A percentile compares a stretch with the other conserved stretches of the same genome.
These are phyloP conservation scores for Trichosurus vulpecula DNA, from an alignment of 2,797 vertebrate species.

Conservation along the genomic window DNA sequence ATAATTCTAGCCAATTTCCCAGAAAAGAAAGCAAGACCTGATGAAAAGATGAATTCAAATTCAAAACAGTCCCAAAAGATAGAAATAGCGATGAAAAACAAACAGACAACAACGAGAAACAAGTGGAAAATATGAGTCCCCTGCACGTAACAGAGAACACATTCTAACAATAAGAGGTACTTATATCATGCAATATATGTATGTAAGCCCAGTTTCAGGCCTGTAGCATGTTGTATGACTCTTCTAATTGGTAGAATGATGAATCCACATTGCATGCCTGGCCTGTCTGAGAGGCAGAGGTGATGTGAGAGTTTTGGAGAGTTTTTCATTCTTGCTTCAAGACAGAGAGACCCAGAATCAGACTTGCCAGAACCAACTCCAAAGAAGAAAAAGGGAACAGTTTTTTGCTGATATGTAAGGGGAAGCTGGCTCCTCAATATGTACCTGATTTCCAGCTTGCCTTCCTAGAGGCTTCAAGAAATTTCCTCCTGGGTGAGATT, in stretches of 20 bases:
- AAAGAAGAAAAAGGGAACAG: not conserved
- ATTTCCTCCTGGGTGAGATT: not conserved
- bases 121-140: not conserved
- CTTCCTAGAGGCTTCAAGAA: not conserved
- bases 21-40: not conserved
- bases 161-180: not conserved
- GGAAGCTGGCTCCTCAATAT: not conserved
- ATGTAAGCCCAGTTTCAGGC: not conserved
- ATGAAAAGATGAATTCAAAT: not conserved
- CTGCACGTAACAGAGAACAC: not conserved
- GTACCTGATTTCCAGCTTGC: not conserved
- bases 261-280: not conserved
- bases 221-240: not conserved
- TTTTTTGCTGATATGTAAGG: not conserved
- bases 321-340: not conserved
- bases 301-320: not conserved
- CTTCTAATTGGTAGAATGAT: not conserved
- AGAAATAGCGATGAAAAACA: not conserved
- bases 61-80: not conserved
- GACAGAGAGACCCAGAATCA: not conserved
- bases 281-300: not conserved
- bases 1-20: not conserved
- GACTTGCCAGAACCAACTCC: not conserved
- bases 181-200: not conserved
- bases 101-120: not conserved